Evolutionary conservation across 2,888 invertebrate genomes (phyloP), one percentile per base, ranked within the genome.

Genomic region (Stratiomys singularior): DNA sequence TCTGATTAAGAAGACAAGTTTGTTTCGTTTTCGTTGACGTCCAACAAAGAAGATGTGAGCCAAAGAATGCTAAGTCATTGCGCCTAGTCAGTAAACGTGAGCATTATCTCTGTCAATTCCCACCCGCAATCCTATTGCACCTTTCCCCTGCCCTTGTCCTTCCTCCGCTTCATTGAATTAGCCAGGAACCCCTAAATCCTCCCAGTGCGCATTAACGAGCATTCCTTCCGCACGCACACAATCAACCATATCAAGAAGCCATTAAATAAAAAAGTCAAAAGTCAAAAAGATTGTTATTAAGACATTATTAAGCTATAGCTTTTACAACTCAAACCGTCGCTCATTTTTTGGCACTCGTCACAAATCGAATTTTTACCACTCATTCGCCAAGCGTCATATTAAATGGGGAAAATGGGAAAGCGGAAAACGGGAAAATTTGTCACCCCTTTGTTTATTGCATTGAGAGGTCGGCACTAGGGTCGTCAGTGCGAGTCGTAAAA

Each of bases 401-500:
- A 60, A 60, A 60, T 60, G 25, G 11, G 37, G 44, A 23, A 60
- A 56, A 72, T 56, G 56, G 52, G 25, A 71, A 52, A 71, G 15
- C 23, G 58, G 21, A 74, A 60, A 74, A 60, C 60, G 60, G 47
- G 37, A 74, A 74, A 74, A 74, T 60, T 74, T 60, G 74, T 74
- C 74, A 60, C 60, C 74, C 58, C 74, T 74, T 74, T 58, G 74
- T 74, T 74, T 74, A 74, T 74, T 60, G 60, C 44, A 25, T n/a
- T 60, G 74, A 58, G 44, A 58, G 74, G 74, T 74, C 60, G 74
- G 56, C 71, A 13, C 21, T 30, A 58, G 13, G 67, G 25, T 25
- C 66, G 37, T 66, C 66, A 44, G 37, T 66, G 30, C 15, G 52
- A 60, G 30, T 69, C 69, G 44, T 69, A 69, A 69, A 67, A 69